A percentile compares a stretch with the other conserved stretches of the same genome.
phyloP scores from a whole-genome alignment of 2,888 invertebrate species.

The Tinea semifulvella region DNA sequence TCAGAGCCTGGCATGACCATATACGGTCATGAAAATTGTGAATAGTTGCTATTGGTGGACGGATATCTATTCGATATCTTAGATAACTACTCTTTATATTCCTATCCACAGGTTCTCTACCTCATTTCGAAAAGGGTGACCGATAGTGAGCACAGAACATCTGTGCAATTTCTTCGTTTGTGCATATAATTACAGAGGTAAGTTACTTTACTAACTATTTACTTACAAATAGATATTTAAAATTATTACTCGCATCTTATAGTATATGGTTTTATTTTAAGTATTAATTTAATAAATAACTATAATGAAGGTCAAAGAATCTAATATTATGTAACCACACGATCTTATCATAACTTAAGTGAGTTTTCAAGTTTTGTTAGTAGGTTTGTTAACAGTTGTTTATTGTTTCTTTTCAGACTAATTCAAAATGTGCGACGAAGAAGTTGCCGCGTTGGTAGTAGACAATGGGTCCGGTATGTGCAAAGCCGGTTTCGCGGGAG shows the following conservation, averaged over 20 bases:
- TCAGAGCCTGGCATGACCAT: constrained; percentile 6
- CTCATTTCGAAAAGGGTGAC: constrained; percentile 5
- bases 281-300: no score
- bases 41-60: constrained; percentile 7
- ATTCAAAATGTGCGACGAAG: constrained; percentile 85
- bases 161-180: constrained; percentile 10
- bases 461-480: constrained; percentile 99
- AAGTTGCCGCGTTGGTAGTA: constrained; percentile 92
- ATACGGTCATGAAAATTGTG: constrained; percentile 11
- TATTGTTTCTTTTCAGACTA: constrained; percentile 66
- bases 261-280: no score
- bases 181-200: background rate
- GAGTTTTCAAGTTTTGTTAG: no score
- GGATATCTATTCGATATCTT: constrained; percentile 10
- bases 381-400: no score
- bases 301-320: no score
- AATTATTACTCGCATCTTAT: no score
- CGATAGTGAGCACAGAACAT: constrained; percentile 3
- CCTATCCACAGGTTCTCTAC: constrained; percentile 16
- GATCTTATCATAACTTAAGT: no score
- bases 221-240: no score
- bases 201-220: no score
- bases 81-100: constrained; percentile 10
- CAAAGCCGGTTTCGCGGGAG: constrained; percentile 96
- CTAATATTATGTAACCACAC: no score